phyloP scores from a whole-genome alignment of 2,113 vertebrate species.

The Glaucomys volans region DNA sequence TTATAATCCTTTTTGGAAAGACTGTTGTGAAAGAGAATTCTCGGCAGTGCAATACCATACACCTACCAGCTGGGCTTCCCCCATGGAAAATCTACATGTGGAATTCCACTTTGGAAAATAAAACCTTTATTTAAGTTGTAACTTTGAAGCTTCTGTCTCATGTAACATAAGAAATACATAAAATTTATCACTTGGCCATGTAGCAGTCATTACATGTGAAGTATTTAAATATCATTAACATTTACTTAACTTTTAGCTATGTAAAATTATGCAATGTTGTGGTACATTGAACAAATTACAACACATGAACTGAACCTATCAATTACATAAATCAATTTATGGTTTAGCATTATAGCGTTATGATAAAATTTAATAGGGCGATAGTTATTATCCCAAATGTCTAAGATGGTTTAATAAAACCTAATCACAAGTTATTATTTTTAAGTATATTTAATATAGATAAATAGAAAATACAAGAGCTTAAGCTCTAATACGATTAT shows the following conservation, averaged over 20 bases:
- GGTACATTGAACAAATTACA: background rate
- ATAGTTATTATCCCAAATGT: background rate
- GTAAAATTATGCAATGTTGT: background rate
- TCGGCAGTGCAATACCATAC: background rate
- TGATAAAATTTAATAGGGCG: background rate
- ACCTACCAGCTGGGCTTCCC: background rate
- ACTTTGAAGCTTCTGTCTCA: background rate
- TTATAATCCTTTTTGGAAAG: background rate
- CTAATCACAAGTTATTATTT: background rate
- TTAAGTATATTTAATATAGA: background rate
- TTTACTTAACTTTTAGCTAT: background rate
- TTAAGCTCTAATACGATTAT: background rate
- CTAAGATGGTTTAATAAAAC: background rate
- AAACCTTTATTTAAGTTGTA: background rate
- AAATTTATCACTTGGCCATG: background rate
- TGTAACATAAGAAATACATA: background rate
- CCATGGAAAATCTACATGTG: background rate
- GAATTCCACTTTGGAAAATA: constrained; percentile 1
- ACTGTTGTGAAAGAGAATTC: background rate
- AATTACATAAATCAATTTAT: background rate
- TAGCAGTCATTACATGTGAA: background rate
- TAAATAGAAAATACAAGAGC: background rate
- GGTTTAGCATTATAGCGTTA: background rate
- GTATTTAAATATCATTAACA: background rate
- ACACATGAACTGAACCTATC: background rate